Base-by-base conservation (phyloP, 92 coral and sea anemone genomes). In the Paramuricea clavata region DNA sequence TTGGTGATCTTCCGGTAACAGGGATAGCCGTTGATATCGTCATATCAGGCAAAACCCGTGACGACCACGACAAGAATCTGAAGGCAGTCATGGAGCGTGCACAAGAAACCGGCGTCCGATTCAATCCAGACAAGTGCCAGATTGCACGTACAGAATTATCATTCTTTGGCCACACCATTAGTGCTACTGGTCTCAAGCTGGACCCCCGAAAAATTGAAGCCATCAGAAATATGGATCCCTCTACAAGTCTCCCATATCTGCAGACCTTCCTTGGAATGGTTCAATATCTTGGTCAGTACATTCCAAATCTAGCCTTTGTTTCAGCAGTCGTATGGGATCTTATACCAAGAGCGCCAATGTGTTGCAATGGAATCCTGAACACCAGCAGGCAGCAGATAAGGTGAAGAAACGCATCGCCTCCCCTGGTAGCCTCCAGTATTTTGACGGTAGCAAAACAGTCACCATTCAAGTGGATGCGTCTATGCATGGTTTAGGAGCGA, bases 191-290 rank as follows among this genome's bases (percentile, higher is more conserved):
- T 50, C 95, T 93, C 7, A 79, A 65, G 71, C 88, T 83, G 36
- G 92, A 93, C 84, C 90, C 92, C 17, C 78, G 61, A 28, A 92
- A 89, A 78, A 82, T 89, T n/a, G n/a, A n/a, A n/a, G n/a, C n/a
- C n/a, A n/a, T n/a, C n/a, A n/a, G n/a, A n/a, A n/a, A n/a, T n/a
- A n/a, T 81, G 89, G 89, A 90, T 31, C 95, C 92, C 44, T 90
- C 93, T 13, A 42, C 89, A 52, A 90, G 89, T 50, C 88, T 90
- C 0, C 69, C 90, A 44, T 91, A 87, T 76, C 83, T 90, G 11
- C 94, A 91, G 81, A 86, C 93, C 57, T 93, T 93, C 80, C 93
- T 91, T 19, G 94, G 93, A 25, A 91, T 91, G 89, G 78, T 82
- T 33, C 94, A 91, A 56, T 91, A 83, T 60, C 94, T 93, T 33